Evolutionary conservation across 2,113 vertebrate genomes (phyloP).

Genomic region (Acanthochromis polyacanthus): DNA sequence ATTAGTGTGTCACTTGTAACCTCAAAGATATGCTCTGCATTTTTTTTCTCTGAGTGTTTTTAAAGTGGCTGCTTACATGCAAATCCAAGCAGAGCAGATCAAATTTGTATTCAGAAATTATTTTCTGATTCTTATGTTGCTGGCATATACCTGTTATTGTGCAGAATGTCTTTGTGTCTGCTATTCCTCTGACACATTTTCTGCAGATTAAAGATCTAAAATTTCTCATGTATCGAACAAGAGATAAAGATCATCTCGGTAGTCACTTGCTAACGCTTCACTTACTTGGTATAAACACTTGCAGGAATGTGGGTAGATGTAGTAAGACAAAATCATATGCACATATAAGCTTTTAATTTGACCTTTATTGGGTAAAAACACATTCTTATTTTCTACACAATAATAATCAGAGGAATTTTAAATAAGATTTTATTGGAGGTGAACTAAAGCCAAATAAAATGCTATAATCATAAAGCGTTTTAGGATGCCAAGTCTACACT

Average conservation of each 20-base stretch:
- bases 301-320: not conserved
- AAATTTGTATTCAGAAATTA: conserved; percentile 49
- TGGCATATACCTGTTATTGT: conserved; percentile 45
- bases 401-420: not conserved
- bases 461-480: not conserved
- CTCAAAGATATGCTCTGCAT: conserved; percentile 53
- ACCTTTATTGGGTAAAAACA: conserved; percentile 1
- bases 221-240: conserved; percentile 13
- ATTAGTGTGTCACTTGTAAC: conserved; percentile 68
- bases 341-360: not conserved
- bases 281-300: conserved; percentile 32
- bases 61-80: conserved; percentile 60
- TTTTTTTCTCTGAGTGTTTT: conserved; percentile 36
- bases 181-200: conserved; percentile 39
- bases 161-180: conserved; percentile 47
- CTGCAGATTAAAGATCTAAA: conserved; percentile 31
- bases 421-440: not conserved
- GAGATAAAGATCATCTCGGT: conserved; percentile 38
- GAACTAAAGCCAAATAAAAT: conserved; percentile 18
- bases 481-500: too few relatives aligned
- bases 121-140: conserved; percentile 39
- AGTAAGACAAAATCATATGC: not conserved
- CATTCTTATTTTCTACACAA: not conserved
- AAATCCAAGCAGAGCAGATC: conserved; percentile 50
- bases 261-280: conserved; percentile 35